These are phyloP conservation scores for Limnephilus lunatus DNA, from an alignment of 2,888 invertebrate genomes.

Conservation along the genomic window DNA sequence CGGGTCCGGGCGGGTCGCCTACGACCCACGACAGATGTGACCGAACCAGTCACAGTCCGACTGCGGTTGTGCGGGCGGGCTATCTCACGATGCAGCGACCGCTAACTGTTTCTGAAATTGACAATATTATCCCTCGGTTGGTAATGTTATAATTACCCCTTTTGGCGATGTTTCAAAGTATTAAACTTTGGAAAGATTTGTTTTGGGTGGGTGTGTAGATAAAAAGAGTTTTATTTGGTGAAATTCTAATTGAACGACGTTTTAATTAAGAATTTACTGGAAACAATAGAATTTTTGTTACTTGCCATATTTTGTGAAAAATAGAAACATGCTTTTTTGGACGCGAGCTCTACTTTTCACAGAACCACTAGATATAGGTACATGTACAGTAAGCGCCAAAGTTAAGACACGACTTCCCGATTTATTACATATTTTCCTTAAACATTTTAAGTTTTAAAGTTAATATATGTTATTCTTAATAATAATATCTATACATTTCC, in stretches of 20 bases:
- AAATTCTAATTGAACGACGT: not conserved
- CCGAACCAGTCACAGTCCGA: conserved; percentile 4
- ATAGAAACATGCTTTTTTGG: no score
- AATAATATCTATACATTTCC: no score
- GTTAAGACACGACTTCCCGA: no score
- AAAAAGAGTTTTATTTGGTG: not conserved
- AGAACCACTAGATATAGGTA: no score
- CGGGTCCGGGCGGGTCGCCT: not conserved
- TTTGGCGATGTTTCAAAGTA: not conserved
- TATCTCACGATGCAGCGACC: conserved; percentile 27
- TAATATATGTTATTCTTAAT: no score
- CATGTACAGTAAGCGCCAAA: no score
- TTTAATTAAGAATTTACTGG: no score
- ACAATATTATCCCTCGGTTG: conserved; percentile 8
- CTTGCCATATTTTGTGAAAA: no score
- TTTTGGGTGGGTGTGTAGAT: not conserved
- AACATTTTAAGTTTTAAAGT: no score
- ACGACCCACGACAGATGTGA: conserved; percentile 13
- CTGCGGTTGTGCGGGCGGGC: conserved; percentile 18
- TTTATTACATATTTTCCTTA: no score
- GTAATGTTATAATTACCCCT: not conserved
- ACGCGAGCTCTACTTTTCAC: no score
- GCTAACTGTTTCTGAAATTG: conserved; percentile 20
- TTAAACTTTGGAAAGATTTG: not conserved
- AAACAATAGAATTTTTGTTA: no score